Evolutionary conservation across 2,797 vertebrate genomes (phyloP), one percentile per base, ranked within the genome.

Genomic region (Pampus argenteus): DNA sequence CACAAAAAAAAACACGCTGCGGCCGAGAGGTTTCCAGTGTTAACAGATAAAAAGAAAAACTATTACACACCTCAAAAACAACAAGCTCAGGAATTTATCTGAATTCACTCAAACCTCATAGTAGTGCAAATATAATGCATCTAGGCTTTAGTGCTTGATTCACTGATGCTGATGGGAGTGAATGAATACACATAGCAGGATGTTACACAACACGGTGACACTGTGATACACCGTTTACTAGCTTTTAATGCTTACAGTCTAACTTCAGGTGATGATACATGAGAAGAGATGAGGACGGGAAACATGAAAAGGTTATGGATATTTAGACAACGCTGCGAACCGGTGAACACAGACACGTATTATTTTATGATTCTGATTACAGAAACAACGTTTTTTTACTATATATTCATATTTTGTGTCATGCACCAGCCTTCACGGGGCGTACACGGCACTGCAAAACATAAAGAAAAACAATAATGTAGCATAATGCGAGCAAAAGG

Each of bases 31-130:
- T 67, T 73, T 67, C 48, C 57, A 51, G 63, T 29, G 45, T 55
- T 38, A 45, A 75, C 64, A 67, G 66, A 76, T 45, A 40, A 61
- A 49, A 61, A 38, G 5, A 69, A 28, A 61, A 34, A 49, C 44
- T 52, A 58, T 57, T 18, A 2, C 3, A 50, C 4, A 1, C 17
- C 4, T 65, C 25, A 15, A 25, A 49, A 78, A 69, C 78, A 66
- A 2, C 2, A 1, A 47, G 38, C 44, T 40, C 31, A 34, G 42
- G 36, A 44, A 60, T 66, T 51, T 10, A 44, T 55, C n/a, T 72
- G 28, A 64, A 64, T 71, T 58, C 1, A 31, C 62, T 67, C 69
- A n/a, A 50, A 66, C 52, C 42, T 1, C 47, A 26, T 28, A 38
- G 26, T 1, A 11, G 42, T 0, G 14, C 54, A 38, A 61, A 45